A percentile compares a stretch with the other conserved stretches of the same genome.
phyloP scores from a whole-genome alignment of 2,888 invertebrate species.

The Bimastos eiseni region DNA sequence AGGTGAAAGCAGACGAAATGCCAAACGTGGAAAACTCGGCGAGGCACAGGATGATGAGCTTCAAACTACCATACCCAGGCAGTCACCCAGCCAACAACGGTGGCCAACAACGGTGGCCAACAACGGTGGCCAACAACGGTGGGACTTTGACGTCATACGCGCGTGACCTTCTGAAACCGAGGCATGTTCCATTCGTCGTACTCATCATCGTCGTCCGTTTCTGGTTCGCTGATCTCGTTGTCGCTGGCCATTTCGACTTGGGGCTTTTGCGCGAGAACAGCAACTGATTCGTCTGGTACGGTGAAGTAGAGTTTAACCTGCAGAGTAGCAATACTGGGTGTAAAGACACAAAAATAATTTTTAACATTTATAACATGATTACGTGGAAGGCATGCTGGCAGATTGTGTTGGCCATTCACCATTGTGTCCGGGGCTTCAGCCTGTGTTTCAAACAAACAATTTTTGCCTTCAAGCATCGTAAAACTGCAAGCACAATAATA shows the following conservation, averaged over 20 bases:
- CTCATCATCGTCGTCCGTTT: not conserved
- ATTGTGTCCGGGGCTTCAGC: no score
- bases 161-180: not conserved
- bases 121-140: no score
- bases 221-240: not conserved
- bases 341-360: not conserved
- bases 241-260: not conserved
- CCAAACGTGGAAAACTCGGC: not conserved
- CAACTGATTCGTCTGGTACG: conserved; percentile 2
- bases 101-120: no score
- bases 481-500: no score
- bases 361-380: no score
- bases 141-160: conserved; percentile 16
- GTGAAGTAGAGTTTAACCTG: conserved; percentile 36
- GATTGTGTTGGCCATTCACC: no score
- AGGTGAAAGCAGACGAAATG: not conserved
- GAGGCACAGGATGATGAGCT: not conserved
- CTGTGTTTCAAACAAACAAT: no score
- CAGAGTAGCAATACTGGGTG: not conserved
- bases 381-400: no score
- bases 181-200: not conserved
- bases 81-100: no score
- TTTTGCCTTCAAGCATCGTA: no score
- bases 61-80: no score
- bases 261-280: not conserved